Conservation (phyloP, 2,888 invertebrate species). For the Hermaeophaga mercurialis region DNA sequence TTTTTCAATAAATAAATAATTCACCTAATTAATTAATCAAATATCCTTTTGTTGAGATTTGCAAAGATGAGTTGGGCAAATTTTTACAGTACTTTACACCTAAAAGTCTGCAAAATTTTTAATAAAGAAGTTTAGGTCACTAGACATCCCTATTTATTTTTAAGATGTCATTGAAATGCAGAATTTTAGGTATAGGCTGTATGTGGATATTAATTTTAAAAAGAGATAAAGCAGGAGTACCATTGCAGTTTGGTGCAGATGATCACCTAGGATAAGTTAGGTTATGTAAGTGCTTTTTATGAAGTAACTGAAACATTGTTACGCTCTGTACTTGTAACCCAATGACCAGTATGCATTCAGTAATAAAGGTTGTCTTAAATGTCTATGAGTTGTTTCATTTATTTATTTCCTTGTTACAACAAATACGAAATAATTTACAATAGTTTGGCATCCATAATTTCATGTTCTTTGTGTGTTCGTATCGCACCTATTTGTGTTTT, state of each 20-base stretch:
- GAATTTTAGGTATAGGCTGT: constrained; percentile 30
- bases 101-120: constrained; percentile 30
- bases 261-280: constrained; percentile 54
- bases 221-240: constrained; percentile 17
- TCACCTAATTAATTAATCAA: background rate
- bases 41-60: background rate
- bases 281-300: constrained; percentile 60
- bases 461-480: too few relatives aligned
- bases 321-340: constrained; percentile 60
- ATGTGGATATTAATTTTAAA: constrained; percentile 38
- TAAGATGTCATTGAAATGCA: constrained; percentile 6
- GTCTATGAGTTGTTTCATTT: constrained; percentile 39
- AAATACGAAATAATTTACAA: too few relatives aligned
- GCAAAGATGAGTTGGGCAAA: constrained; percentile 14
- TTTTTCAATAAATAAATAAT: constrained; percentile 9
- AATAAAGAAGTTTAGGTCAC: constrained; percentile 30
- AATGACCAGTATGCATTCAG: constrained; percentile 64
- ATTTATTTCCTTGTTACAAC: background rate
- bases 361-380: constrained; percentile 64
- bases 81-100: constrained; percentile 26
- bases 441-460: too few relatives aligned
- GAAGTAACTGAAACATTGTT: constrained; percentile 59
- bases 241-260: constrained; percentile 49
- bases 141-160: constrained; percentile 5
- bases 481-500: too few relatives aligned